phyloP scores from a whole-genome alignment of 2,888 invertebrate genomes.

The Tubulanus polymorphus region DNA sequence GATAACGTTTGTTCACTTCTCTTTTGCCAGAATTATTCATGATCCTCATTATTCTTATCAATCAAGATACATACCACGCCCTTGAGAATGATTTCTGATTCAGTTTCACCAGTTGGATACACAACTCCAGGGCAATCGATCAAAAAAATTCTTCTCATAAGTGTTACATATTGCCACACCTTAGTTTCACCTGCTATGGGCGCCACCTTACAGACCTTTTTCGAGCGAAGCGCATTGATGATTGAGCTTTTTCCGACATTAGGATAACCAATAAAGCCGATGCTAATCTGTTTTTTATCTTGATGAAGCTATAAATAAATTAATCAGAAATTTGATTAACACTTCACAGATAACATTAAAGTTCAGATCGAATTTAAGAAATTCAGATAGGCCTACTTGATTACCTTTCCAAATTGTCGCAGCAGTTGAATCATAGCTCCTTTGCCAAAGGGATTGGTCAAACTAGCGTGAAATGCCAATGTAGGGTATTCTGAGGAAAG shows the following conservation, averaged over 20 bases:
- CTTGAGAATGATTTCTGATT: slow-evolving; percentile 84
- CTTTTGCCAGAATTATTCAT: no score
- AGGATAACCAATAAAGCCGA: slow-evolving; percentile 98
- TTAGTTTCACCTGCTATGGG: slow-evolving; percentile 87
- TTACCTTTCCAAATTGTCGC: slow-evolving; percentile 82
- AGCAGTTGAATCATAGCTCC: slow-evolving; percentile 93
- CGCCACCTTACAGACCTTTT: slow-evolving; percentile 95
- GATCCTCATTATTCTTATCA: no score
- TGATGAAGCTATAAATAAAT: slow-evolving; percentile 67
- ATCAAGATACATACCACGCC: slow-evolving; percentile 70
- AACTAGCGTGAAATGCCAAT: slow-evolving; percentile 96
- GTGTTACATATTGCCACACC: slow-evolving; percentile 98
- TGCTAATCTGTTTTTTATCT: slow-evolving; percentile 97
- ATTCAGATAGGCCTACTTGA: no score
- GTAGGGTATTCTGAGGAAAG: slow-evolving; percentile 94
- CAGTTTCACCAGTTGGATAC: slow-evolving; percentile 90
- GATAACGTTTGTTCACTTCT: no score
- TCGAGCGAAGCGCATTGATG: slow-evolving; percentile 86
- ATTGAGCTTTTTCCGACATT: slow-evolving; percentile 98
- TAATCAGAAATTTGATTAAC: no score
- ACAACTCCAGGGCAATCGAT: slow-evolving; percentile 99
- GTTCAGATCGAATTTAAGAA: no score
- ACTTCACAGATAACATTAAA: no score
- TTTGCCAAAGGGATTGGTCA: slow-evolving; percentile 97
- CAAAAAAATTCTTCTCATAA: slow-evolving; percentile 93